Base-by-base conservation (phyloP, 2,888 invertebrate genomes). In the Dascillus cervinus region DNA sequence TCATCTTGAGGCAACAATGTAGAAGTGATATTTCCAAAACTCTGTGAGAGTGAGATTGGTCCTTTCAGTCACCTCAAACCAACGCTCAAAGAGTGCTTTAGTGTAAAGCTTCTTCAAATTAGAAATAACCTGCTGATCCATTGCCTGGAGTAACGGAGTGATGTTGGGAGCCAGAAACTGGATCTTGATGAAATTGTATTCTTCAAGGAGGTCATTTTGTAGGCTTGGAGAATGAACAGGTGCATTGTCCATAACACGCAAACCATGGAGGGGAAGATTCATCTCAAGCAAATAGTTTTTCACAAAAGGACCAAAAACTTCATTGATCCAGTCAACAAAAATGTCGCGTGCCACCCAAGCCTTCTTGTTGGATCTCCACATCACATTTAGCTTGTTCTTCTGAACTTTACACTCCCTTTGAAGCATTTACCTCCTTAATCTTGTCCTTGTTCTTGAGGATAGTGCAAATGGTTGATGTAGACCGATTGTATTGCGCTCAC, bases 71-170 rank as follows among this genome's bases (percentile, higher is more conserved):
- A 40, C 37, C 10, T 43, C 39, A 34, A 48, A 51, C 26, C 47
- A 54, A 8, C 24, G 22, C 30, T 36, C 27, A 29, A 52, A 52
- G 20, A 50, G 24, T 12, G 37, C 34, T 34, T 53, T 52, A 4
- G 43, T 52, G 38, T 49, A 51, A 12, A 55, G 34, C 20, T 49
- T 52, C 37, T 52, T 52, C 27, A 51, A 49, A 26, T 45, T 52
- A 3, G 37, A 33, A 38, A 47, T 43, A 3, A 50, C 44, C 27
- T 50, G 43, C 34, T 51, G 50, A 25, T 55, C 46, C 43, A 56
- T 44, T 6, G 48, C 44, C 44, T 55, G 53, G 6, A 56, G 26
- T 12, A 49, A 5, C 11, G 49, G 26, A 31, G 19, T 29, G 31
- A 27, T 35, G 27, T 34, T 29, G 21, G 22, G 34, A 12, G 30